These are phyloP conservation scores for Phocides pigmalion DNA, from an alignment of 1,140 invertebrate genomes.

Conservation along the genomic window DNA sequence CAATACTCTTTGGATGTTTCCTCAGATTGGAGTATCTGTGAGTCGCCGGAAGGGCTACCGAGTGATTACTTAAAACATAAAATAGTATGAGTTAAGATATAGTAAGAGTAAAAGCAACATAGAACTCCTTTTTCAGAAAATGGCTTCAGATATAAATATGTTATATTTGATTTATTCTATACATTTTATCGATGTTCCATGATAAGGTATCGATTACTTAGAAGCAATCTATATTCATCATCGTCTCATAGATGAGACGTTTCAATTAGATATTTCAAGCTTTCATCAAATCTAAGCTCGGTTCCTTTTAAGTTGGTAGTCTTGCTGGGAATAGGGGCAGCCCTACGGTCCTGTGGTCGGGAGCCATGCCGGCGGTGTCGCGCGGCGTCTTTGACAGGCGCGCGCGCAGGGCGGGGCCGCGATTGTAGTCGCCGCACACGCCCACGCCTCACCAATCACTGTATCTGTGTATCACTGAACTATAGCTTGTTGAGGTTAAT, in stretches of 20 bases:
- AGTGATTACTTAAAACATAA: background rate
- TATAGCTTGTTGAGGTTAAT: background rate
- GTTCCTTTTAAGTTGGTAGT: too few relatives aligned
- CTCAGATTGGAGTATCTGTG: conserved; percentile 14
- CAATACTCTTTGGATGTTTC: conserved; percentile 26
- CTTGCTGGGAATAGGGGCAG: background rate
- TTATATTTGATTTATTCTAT: too few relatives aligned
- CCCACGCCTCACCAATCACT: conserved; percentile 18
- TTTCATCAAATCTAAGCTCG: too few relatives aligned
- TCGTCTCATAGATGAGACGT: too few relatives aligned
- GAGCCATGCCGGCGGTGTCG: conserved; percentile 4
- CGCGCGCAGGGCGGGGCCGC: conserved; percentile 38
- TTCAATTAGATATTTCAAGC: too few relatives aligned
- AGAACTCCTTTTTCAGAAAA: background rate
- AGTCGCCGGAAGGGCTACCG: background rate
- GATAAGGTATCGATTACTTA: background rate
- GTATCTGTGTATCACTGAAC: conserved; percentile 8
- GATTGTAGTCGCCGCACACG: conserved; percentile 45
- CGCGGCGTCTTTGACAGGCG: conserved; percentile 19
- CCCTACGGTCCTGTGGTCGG: background rate
- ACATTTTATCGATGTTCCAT: too few relatives aligned
- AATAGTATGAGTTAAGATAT: too few relatives aligned
- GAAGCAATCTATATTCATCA: too few relatives aligned
- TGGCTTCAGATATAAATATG: too few relatives aligned
- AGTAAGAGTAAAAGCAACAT: too few relatives aligned